Evolutionary conservation across 2,113 vertebrate genomes (phyloP).

Genomic region (Ovis canadensis): DNA sequence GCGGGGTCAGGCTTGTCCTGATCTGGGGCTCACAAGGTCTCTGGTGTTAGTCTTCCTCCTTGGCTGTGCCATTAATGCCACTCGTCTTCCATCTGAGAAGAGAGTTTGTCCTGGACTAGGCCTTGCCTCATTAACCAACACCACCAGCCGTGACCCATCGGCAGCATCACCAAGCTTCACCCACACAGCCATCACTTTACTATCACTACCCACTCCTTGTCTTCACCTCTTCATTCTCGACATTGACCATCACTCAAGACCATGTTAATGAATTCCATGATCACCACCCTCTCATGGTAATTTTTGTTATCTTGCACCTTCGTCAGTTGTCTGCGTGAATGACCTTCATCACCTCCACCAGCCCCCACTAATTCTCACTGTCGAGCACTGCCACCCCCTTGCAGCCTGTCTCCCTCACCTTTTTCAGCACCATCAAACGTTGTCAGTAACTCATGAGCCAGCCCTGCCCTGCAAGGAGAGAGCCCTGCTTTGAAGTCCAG

Average conservation of each 20-base stretch:
- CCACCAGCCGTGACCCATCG: not conserved
- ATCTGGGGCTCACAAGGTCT: not conserved
- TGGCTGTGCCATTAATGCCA: not conserved
- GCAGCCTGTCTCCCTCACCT: not conserved
- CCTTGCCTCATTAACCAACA: not conserved
- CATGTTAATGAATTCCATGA: not conserved
- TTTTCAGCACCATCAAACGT: too few relatives aligned
- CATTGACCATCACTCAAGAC: not conserved
- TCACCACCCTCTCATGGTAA: not conserved
- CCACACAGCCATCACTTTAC: not conserved
- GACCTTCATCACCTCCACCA: not conserved
- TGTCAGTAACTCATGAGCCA: not conserved
- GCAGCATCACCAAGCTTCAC: not conserved
- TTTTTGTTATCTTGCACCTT: not conserved
- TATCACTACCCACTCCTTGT: not conserved
- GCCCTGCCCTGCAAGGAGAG: not conserved
- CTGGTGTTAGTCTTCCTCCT: not conserved
- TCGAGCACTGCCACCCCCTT: not conserved
- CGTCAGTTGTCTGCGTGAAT: rapidly evolving
- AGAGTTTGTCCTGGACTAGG: not conserved
- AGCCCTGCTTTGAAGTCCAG: not conserved
- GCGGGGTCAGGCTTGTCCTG: not conserved
- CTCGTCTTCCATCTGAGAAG: not conserved
- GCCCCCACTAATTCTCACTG: not conserved
- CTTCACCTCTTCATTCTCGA: not conserved